Conservation (phyloP, 2,888 invertebrate genomes). For the Eurytoma adleriae region DNA sequence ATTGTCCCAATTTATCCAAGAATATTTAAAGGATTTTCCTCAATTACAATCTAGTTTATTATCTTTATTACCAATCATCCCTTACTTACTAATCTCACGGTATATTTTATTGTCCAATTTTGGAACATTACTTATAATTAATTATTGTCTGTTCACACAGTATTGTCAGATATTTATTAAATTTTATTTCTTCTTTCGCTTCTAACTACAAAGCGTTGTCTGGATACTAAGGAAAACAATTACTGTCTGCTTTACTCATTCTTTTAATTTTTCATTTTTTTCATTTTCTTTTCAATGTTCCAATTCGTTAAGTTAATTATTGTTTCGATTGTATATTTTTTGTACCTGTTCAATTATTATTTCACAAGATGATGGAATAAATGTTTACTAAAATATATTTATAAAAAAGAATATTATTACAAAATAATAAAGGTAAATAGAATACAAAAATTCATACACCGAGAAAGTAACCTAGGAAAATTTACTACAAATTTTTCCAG, state of each 20-base stretch:
- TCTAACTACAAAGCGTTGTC: slow-evolving; percentile 68
- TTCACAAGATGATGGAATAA: neutral
- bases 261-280: neutral
- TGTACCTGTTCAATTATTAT: too few relatives aligned
- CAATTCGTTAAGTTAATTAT: too few relatives aligned
- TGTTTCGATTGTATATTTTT: too few relatives aligned
- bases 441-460: too few relatives aligned
- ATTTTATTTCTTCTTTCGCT: slow-evolving; percentile 57
- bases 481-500: too few relatives aligned
- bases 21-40: slow-evolving; percentile 30
- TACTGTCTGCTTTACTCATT: slow-evolving; percentile 26
- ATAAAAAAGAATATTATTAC: too few relatives aligned
- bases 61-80: slow-evolving; percentile 33
- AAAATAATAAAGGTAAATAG: too few relatives aligned
- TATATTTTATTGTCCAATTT: slow-evolving; percentile 70
- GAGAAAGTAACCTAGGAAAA: too few relatives aligned
- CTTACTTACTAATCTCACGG: slow-evolving; percentile 51
- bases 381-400: too few relatives aligned
- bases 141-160: slow-evolving; percentile 76
- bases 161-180: slow-evolving; percentile 74
- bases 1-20: slow-evolving; percentile 28
- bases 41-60: slow-evolving; percentile 10
- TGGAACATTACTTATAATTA: slow-evolving; percentile 72
- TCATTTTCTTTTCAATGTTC: slow-evolving; percentile 1
- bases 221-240: slow-evolving; percentile 74